phyloP scores from a whole-genome alignment of 2,797 vertebrate species.

The Hapalemur alaotrensis region DNA sequence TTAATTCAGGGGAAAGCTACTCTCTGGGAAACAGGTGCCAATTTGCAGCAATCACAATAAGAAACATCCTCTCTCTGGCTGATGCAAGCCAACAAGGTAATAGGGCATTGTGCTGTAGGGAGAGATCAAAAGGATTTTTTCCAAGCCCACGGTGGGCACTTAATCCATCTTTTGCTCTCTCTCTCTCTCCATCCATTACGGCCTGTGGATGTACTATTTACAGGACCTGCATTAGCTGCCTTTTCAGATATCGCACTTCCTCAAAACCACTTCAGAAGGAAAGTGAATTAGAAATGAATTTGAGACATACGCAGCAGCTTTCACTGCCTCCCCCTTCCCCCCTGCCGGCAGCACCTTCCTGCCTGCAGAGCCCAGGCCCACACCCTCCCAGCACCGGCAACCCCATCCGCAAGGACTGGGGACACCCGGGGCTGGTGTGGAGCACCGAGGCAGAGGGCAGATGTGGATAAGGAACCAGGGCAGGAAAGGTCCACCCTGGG shows the following conservation, averaged over 20 bases:
- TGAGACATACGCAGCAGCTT: slow-evolving; percentile 36
- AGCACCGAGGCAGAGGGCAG: background rate
- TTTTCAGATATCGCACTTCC: slow-evolving; percentile 63
- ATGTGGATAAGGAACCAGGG: background rate
- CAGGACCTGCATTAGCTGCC: slow-evolving; percentile 73
- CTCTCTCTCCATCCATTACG: slow-evolving; percentile 74
- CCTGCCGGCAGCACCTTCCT: background rate
- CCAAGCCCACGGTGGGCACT: slow-evolving; percentile 61
- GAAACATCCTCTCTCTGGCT: slow-evolving; percentile 75
- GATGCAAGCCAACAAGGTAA: slow-evolving; percentile 79
- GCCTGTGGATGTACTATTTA: slow-evolving; percentile 66
- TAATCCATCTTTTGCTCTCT: slow-evolving; percentile 74
- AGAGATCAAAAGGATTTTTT: slow-evolving; percentile 77
- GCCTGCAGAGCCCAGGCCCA: background rate
- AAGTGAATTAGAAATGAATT: slow-evolving; percentile 78
- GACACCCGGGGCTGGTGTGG: background rate
- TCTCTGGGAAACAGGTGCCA: slow-evolving; percentile 77
- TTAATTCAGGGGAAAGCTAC: slow-evolving; percentile 77
- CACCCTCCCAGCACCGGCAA: background rate
- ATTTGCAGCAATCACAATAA: slow-evolving; percentile 81
- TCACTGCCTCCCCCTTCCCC: background rate
- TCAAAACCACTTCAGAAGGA: slow-evolving; percentile 76
- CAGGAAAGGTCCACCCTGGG: background rate
- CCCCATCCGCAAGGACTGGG: background rate
- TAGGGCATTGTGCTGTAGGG: slow-evolving; percentile 70